Evolutionary conservation across 2,888 invertebrate genomes (phyloP).

Genomic region (Stenichneumon culpator): DNA sequence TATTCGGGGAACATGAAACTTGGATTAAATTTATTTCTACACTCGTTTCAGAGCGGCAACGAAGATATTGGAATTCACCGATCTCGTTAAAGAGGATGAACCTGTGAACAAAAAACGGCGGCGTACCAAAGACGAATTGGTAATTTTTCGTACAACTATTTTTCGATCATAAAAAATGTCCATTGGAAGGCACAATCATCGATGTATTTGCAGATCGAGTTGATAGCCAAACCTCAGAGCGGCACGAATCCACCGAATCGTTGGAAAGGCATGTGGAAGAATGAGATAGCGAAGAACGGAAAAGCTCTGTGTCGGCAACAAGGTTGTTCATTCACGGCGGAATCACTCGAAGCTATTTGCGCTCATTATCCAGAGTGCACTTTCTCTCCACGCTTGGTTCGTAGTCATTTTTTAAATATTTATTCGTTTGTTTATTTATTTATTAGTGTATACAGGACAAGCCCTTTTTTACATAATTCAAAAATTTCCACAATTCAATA

Average conservation of each 20-base stretch:
- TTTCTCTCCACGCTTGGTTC: constrained; percentile 74
- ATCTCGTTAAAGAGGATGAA: constrained; percentile 73
- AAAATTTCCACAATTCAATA: background rate
- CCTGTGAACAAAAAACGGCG: constrained; percentile 56
- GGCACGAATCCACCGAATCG: constrained; percentile 74
- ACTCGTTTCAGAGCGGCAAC: constrained; percentile 78
- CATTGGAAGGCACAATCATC: background rate
- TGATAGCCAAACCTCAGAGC: constrained; percentile 69
- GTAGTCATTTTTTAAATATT: constrained; percentile 2
- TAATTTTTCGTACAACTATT: background rate
- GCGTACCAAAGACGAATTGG: constrained; percentile 17
- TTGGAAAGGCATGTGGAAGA: constrained; percentile 77
- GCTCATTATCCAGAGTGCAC: constrained; percentile 80
- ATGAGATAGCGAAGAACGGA: constrained; percentile 72
- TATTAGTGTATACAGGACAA: no score
- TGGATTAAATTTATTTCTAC: constrained; percentile 55
- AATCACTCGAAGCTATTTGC: constrained; percentile 76
- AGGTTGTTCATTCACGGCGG: constrained; percentile 77
- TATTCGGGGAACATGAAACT: constrained; percentile 32
- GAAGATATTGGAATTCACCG: constrained; percentile 80
- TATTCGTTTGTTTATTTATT: no score
- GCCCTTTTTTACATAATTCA: background rate
- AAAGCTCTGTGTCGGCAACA: constrained; percentile 77
- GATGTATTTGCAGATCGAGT: constrained; percentile 42
- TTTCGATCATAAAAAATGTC: background rate